Evolutionary conservation across 2,888 invertebrate genomes (phyloP).

Genomic region (Hymenopus coronatus): DNA sequence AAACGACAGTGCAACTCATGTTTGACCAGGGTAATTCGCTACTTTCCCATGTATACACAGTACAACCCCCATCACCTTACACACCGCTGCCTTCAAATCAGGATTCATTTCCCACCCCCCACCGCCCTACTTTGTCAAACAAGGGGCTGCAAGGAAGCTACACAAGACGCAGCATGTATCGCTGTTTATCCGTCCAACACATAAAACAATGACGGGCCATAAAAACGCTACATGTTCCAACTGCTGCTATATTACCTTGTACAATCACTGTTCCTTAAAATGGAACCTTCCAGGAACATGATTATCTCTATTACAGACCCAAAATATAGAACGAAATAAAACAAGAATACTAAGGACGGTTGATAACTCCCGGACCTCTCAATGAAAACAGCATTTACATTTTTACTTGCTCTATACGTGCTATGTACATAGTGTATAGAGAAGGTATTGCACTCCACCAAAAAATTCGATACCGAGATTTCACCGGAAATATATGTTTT

Average conservation of each 20-base stretch:
- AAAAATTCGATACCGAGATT: too few species aligned
- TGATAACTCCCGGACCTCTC: too few species aligned
- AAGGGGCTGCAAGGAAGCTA: background rate
- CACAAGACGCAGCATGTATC: background rate
- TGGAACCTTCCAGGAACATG: background rate
- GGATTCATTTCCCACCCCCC: background rate
- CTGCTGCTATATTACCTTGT: background rate
- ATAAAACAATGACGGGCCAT: background rate
- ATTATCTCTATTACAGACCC: too few species aligned
- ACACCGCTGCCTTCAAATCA: conserved; percentile 28
- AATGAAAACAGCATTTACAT: too few species aligned
- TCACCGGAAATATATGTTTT: too few species aligned
- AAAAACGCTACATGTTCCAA: background rate
- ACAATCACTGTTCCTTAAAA: background rate
- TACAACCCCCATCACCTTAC: conserved; percentile 15
- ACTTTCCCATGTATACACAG: conserved; percentile 7
- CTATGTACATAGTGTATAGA: too few species aligned
- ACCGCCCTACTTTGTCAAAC: background rate
- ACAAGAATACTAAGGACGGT: too few species aligned
- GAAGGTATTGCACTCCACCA: too few species aligned
- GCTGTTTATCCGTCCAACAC: background rate
- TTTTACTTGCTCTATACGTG: too few species aligned
- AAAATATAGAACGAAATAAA: too few species aligned
- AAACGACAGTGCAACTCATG: background rate
- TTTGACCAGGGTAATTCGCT: conserved; percentile 17